phyloP scores from a whole-genome alignment of 2,113 vertebrate species.

The Mormoops blainvillei region DNA sequence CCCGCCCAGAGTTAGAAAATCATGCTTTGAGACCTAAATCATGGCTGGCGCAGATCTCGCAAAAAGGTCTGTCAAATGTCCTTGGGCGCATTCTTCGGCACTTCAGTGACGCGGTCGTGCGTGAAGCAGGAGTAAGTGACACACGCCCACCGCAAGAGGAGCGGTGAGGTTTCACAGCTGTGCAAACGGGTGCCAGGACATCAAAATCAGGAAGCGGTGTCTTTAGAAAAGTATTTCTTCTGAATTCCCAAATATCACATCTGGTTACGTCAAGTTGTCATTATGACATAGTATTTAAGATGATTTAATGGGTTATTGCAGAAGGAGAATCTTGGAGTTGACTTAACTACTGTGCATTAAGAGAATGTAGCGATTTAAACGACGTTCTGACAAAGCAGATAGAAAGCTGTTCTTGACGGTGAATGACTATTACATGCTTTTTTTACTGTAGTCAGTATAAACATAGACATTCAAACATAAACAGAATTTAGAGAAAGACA shows the following conservation, averaged over 20 bases:
- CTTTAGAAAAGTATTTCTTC: constrained; percentile 74
- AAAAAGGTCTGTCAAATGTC: background rate
- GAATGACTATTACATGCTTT: constrained; percentile 21
- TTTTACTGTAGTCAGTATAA: constrained; percentile 41
- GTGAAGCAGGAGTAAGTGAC: constrained; percentile 56
- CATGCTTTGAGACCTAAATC: background rate
- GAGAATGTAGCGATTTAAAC: constrained; percentile 74
- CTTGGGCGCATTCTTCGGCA: background rate
- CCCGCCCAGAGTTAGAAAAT: background rate
- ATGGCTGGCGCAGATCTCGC: background rate
- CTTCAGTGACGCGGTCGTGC: background rate
- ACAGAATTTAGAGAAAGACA: background rate
- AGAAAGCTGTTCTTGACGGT: constrained; percentile 68
- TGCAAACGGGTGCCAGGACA: constrained; percentile 59
- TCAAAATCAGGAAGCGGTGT: constrained; percentile 75
- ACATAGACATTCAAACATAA: background rate
- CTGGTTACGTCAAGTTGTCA: constrained; percentile 82
- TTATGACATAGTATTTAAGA: constrained; percentile 86
- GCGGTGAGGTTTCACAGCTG: constrained; percentile 75
- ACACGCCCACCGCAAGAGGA: constrained; percentile 54
- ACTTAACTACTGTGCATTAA: constrained; percentile 81
- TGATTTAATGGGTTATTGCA: constrained; percentile 82
- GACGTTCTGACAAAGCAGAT: constrained; percentile 72
- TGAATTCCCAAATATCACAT: constrained; percentile 78
- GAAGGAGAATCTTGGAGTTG: constrained; percentile 77